These are phyloP conservation scores for Chymomyza costata DNA, from an alignment of 1,140 invertebrate species.

Conservation along the genomic window DNA sequence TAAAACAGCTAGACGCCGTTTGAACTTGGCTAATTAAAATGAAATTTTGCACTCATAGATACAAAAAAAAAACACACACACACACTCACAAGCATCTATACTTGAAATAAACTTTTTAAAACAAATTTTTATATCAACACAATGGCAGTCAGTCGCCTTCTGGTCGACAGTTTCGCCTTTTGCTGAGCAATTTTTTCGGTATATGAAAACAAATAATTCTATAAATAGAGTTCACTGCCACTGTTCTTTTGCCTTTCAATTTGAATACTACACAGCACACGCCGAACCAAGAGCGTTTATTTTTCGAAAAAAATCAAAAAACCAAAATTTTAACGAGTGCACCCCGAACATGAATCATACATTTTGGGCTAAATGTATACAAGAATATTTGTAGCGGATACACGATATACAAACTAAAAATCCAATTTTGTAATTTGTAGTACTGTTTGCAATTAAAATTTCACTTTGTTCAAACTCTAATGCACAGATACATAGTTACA, in stretches of 20 bases:
- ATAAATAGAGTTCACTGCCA: conserved; percentile 73
- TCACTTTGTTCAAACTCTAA: neutral
- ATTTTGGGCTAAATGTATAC: neutral
- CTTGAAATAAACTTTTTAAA: conserved; percentile 16
- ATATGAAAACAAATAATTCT: conserved; percentile 72
- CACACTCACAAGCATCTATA: conserved; percentile 7
- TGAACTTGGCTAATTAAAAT: conserved; percentile 62
- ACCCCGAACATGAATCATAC: conserved; percentile 56
- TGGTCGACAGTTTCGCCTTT: conserved; percentile 39
- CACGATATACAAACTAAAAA: conserved; percentile 25
- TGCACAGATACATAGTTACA: conserved; percentile 1
- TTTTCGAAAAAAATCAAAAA: conserved; percentile 23
- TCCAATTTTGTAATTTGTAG: conserved; percentile 26
- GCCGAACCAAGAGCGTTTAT: too few relatives aligned
- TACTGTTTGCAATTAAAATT: neutral
- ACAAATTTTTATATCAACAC: conserved; percentile 9
- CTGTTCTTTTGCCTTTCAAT: conserved; percentile 63
- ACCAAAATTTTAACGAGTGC: conserved; percentile 38
- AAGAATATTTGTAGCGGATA: conserved; percentile 29
- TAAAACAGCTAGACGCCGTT: conserved; percentile 42
- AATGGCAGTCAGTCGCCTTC: conserved; percentile 13
- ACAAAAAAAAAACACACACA: conserved; percentile 1
- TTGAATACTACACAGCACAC: conserved; percentile 47
- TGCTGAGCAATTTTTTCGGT: conserved; percentile 38
- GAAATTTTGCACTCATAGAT: conserved; percentile 27